These are phyloP conservation scores for Leptopilina clavipes DNA, from an alignment of 1,140 invertebrate species.

Conservation along the genomic window DNA sequence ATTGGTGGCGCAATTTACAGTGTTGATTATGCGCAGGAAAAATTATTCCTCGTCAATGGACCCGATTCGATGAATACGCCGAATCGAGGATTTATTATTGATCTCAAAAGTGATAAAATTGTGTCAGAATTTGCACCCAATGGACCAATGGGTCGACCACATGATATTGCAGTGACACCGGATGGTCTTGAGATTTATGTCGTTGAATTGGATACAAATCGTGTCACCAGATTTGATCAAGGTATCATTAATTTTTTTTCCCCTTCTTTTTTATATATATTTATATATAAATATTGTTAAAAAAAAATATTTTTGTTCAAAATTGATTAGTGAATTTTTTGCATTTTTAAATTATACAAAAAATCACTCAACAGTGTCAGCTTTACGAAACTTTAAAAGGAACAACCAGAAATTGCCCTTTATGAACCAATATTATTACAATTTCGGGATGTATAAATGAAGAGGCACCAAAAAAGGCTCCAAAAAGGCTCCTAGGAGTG, in stretches of 20 bases:
- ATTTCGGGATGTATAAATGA: conserved; percentile 17
- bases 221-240: conserved; percentile 79
- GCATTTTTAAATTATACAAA: neutral
- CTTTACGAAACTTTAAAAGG: neutral
- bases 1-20: conserved; percentile 82
- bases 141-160: conserved; percentile 80
- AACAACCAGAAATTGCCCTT: conserved; percentile 17
- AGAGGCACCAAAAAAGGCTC: conserved; percentile 29
- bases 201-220: conserved; percentile 81
- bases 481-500: conserved; percentile 34
- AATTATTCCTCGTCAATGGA: conserved; percentile 70
- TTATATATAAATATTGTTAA: neutral
- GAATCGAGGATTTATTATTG: conserved; percentile 82
- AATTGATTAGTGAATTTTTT: neutral
- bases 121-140: conserved; percentile 79
- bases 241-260: conserved; percentile 51
- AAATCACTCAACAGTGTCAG: conserved; percentile 10
- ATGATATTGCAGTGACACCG: conserved; percentile 82
- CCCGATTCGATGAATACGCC: conserved; percentile 46
- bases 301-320: neutral
- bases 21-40: conserved; percentile 79
- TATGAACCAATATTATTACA: conserved; percentile 7
- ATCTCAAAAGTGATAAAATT: conserved; percentile 77
- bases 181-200: conserved; percentile 84
- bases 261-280: too few species aligned